Base-by-base conservation (phyloP, 2,797 vertebrate species). In the Okamejei kenojei region DNA sequence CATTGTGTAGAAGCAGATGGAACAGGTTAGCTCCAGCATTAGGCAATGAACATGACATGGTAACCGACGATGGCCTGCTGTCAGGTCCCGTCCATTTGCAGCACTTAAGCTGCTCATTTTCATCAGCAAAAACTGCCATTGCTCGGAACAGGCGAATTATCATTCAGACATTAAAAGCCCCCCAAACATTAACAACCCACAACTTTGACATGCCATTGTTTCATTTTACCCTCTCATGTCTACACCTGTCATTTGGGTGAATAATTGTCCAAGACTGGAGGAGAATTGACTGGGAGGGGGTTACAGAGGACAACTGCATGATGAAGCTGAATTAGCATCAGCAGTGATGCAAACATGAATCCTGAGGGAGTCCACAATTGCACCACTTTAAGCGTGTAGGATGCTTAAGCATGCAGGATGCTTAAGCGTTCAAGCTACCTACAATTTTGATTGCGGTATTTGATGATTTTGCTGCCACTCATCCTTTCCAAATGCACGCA, bases 291-390 rank as follows among this genome's bases (percentile, higher is more conserved):
- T 92, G 68, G 90, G 90, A 92, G 90, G 90, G 45, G 26, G 71
- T 73, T 92, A 45, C 71, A n/a, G 71, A 76, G 73, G 21, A n/a
- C 21, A 71, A 54, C 71, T 29, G 90, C 17, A 71, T 92, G 71
- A 76, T 92, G 38, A 13, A 92, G 90, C 38, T 92, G 71, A 92
- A 92, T n/a, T 19, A 54, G 73, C 90, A 76, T 92, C 90, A 73
- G 71, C 38, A 17, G 68, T 74, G 65, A 76, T 26, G 45, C 21
- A 76, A 38, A 21, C 84, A 88, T 68, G 19, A 35, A 88, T 88
- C 61, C 63, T 32, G 84, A 11, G 6, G 9, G 38, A 29, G 29
- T 76, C 90, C 68, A 45, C 90, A 76, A n/a, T 54, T 9, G 10
- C 9, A 71, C 3, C 65, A 38, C 23, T 76, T 26, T 76, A 38